Percentiles rank a stretch among this genome's conserved stretches.
phyloP scores from a whole-genome alignment of 2,113 vertebrate species.

The Anhinga rufa region DNA sequence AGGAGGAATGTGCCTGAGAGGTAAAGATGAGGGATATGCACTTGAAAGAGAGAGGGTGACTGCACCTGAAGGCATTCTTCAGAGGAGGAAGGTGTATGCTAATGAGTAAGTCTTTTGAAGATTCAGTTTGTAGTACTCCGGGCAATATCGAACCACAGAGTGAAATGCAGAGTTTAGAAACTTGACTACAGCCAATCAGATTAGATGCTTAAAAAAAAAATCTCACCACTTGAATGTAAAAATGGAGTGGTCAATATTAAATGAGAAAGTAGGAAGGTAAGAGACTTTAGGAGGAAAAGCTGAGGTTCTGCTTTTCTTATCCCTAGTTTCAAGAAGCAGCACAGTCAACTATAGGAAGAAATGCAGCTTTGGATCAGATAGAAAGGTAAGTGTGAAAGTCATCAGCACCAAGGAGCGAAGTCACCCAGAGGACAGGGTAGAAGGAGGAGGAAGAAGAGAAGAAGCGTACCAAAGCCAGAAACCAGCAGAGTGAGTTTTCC shows the following conservation, averaged over 20 bases:
- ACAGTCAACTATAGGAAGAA: background rate
- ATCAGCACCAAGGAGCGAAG: background rate
- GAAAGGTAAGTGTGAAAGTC: background rate
- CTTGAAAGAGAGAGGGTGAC: background rate
- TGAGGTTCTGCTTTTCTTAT: background rate
- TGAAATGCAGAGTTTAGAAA: background rate
- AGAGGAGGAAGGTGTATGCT: background rate
- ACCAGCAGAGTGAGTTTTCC: conserved; percentile 51
- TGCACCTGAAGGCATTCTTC: conserved; percentile 5
- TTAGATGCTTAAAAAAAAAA: background rate
- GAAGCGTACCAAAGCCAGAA: background rate
- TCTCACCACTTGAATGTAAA: background rate
- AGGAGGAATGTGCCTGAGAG: background rate
- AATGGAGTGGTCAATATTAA: background rate
- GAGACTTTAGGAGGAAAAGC: background rate
- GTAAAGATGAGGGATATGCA: background rate
- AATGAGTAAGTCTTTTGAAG: conserved; percentile 4
- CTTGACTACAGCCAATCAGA: background rate
- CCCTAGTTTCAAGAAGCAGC: background rate
- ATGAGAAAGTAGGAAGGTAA: background rate
- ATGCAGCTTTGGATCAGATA: background rate
- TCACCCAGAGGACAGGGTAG: background rate
- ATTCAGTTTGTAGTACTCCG: background rate
- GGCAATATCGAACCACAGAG: background rate
- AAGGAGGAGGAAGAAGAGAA: background rate